A percentile compares a stretch with the other conserved stretches of the same genome.
Conservation (phyloP, 2,797 vertebrate species). For the Eutrigla gurnardus region DNA sequence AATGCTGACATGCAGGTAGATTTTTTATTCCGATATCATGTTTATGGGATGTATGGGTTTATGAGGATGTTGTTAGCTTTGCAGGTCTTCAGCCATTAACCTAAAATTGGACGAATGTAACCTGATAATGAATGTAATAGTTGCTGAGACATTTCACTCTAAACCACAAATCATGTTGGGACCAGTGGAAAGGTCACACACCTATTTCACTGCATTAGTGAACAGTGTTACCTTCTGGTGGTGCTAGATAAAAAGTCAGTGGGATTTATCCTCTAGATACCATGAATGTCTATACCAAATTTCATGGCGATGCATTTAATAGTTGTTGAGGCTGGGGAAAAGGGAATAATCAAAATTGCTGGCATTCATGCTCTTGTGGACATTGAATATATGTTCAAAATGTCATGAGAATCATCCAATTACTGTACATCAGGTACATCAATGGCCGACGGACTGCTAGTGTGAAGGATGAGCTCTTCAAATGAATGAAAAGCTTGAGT, state of each 20-base stretch:
- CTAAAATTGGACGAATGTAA: no score
- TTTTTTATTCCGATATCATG: no score
- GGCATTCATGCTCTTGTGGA: neutral
- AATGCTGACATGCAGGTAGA: neutral
- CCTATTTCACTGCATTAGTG: neutral
- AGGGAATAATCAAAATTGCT: neutral
- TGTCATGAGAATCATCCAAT: neutral
- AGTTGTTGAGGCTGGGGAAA: neutral
- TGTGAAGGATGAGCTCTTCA: neutral
- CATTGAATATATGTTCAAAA: neutral
- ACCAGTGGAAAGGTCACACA: no score
- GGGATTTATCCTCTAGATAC: neutral
- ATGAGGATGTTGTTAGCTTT: neutral
- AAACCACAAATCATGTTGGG: neutral
- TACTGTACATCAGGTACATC: neutral
- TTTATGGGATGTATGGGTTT: no score
- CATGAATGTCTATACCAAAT: neutral
- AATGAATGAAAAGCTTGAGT: constrained; percentile 41
- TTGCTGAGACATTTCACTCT: neutral
- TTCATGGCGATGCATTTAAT: neutral
- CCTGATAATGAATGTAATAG: neutral
- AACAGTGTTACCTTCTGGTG: neutral
- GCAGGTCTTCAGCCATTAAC: neutral
- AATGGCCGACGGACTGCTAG: neutral
- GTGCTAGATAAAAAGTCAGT: neutral